These are phyloP conservation scores for Diabrotica virgifera DNA, from an alignment of 1,140 invertebrate species.

Conservation along the genomic window DNA sequence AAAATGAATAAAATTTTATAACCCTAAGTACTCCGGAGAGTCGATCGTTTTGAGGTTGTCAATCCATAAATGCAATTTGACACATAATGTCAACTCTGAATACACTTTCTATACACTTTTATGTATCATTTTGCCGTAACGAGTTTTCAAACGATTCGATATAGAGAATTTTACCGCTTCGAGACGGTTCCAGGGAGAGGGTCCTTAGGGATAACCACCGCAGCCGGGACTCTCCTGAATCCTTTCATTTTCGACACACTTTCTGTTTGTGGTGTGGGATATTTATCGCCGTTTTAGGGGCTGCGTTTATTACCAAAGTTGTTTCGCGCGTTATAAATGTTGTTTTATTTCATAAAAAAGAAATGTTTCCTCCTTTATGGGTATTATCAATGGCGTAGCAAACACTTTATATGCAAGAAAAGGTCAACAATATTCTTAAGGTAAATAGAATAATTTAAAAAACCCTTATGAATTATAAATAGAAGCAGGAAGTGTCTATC, in stretches of 20 bases:
- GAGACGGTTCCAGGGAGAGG: neutral
- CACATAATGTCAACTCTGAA: neutral
- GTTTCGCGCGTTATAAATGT: no score
- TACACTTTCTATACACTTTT: neutral
- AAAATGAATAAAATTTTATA: no score
- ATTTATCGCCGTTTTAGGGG: neutral
- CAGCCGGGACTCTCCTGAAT: neutral
- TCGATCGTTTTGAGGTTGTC: neutral
- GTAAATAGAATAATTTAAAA: no score
- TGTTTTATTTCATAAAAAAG: no score
- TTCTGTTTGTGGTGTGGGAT: slow-evolving; percentile 1
- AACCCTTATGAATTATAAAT: no score
- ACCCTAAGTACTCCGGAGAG: no score
- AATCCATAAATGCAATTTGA: neutral
- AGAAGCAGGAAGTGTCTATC: no score
- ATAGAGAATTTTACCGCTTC: neutral
- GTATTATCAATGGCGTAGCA: no score
- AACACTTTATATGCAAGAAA: no score
- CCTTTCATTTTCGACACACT: neutral
- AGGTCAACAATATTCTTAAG: no score
- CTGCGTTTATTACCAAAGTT: neutral
- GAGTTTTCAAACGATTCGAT: neutral
- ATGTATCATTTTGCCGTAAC: neutral
- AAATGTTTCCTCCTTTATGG: no score
- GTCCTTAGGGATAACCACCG: neutral